A percentile compares a stretch with the other conserved stretches of the same genome.
phyloP scores from a whole-genome alignment of 1,140 invertebrate genomes.

The Tetragonula clypearis region DNA sequence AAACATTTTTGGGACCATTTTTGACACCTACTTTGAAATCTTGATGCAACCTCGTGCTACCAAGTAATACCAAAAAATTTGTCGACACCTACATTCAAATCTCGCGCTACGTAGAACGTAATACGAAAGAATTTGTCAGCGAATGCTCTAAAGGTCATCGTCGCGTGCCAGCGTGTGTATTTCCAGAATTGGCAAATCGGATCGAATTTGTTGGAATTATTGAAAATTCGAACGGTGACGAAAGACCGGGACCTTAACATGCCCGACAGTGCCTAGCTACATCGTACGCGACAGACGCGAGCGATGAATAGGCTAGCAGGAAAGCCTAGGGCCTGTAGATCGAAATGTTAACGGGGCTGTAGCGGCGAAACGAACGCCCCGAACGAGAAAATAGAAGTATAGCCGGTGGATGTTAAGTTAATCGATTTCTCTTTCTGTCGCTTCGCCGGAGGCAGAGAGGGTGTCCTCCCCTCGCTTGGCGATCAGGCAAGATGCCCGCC shows the following conservation, averaged over 20 bases:
- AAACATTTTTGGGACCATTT: no score
- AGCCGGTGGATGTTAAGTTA: slow-evolving; percentile 59
- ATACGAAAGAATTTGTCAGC: no score
- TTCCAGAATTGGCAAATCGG: background rate
- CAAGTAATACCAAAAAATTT: no score
- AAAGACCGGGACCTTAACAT: no score
- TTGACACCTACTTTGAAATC: no score
- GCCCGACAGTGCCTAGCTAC: background rate
- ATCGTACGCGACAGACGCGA: background rate
- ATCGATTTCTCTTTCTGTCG: slow-evolving; percentile 68
- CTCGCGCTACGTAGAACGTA: no score
- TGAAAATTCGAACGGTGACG: background rate
- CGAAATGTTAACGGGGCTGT: slow-evolving; percentile 1
- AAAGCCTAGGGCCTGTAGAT: slow-evolving; percentile 1
- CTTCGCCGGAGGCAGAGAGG: slow-evolving; percentile 36
- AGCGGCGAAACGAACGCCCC: background rate
- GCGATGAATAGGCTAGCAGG: background rate
- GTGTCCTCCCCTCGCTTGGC: slow-evolving; percentile 51
- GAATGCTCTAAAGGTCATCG: no score
- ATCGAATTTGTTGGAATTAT: background rate
- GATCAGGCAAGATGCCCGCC: slow-evolving; percentile 67
- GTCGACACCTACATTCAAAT: no score
- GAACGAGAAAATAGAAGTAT: slow-evolving; percentile 17
- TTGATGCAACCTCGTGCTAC: no score
- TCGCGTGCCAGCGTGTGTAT: no score